A percentile compares a stretch with the other conserved stretches of the same genome.
phyloP scores from a whole-genome alignment of 2,888 invertebrate species.

The Alentia gelatinosa region DNA sequence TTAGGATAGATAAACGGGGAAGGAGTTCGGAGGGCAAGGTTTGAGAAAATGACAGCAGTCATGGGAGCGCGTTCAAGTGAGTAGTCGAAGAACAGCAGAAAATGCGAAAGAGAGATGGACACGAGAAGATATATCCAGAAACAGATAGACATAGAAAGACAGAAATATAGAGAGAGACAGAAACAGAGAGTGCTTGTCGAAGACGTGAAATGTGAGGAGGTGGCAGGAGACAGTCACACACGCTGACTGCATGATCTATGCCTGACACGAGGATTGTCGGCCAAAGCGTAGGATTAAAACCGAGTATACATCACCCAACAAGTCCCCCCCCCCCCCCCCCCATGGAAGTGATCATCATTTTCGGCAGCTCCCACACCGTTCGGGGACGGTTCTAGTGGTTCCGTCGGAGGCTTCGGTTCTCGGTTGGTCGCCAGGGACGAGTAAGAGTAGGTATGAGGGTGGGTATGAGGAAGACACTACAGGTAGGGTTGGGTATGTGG shows the following conservation, averaged over 20 bases:
- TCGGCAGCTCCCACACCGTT: neutral
- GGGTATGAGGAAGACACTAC: neutral
- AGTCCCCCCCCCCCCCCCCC: neutral
- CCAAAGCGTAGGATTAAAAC: constrained; percentile 43
- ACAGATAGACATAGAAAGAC: too few species aligned
- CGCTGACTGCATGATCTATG: constrained; percentile 25
- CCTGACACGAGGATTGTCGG: constrained; percentile 34
- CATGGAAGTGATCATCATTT: constrained; percentile 30
- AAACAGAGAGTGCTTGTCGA: too few species aligned
- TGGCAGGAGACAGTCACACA: neutral
- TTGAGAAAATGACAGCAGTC: too few species aligned
- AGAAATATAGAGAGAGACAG: too few species aligned
- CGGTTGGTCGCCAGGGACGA: neutral
- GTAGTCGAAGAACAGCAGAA: too few species aligned
- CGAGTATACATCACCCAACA: constrained; percentile 47
- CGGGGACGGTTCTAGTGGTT: constrained; percentile 2
- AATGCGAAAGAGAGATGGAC: too few species aligned
- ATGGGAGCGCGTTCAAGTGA: too few species aligned
- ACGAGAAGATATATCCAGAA: too few species aligned
- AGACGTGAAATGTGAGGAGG: too few species aligned
- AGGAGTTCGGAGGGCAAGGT: too few species aligned
- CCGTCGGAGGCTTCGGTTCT: neutral
- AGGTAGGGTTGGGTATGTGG: neutral
- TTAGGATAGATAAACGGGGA: too few species aligned
- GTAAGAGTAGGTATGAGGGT: neutral